These are phyloP conservation scores for Hyperopisus bebe DNA, from an alignment of 2,113 vertebrate genomes.

Conservation along the genomic window DNA sequence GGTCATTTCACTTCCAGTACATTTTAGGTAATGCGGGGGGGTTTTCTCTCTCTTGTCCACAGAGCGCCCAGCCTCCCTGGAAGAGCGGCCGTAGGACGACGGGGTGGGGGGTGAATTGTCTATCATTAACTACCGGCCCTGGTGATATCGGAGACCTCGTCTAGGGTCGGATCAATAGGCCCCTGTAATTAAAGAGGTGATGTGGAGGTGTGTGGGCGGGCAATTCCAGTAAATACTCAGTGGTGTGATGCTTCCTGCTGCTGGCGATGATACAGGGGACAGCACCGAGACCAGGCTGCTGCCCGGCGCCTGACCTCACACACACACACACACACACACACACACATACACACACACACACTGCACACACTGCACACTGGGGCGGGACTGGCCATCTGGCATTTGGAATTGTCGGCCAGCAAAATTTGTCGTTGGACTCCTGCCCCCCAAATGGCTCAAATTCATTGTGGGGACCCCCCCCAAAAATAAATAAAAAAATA, in stretches of 20 bases:
- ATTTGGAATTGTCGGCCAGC: not conserved
- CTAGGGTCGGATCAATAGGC: constrained; percentile 63
- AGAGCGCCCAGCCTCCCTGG: not conserved
- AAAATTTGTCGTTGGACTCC: not conserved
- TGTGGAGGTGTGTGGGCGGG: constrained; percentile 35
- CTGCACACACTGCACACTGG: not conserved
- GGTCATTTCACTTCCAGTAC: not conserved
- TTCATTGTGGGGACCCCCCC: not conserved
- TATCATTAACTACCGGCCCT: constrained; percentile 61
- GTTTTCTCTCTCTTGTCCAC: not conserved
- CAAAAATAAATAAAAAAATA: too few species aligned
- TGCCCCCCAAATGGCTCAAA: not conserved
- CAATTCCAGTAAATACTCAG: constrained; percentile 66
- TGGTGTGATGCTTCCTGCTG: constrained; percentile 53
- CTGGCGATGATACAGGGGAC: constrained; percentile 53
- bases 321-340: not conserved
- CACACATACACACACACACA: constrained; percentile 6
- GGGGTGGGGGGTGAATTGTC: constrained; percentile 49
- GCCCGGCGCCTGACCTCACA: constrained; percentile 19
- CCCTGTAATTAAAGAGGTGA: constrained; percentile 72
- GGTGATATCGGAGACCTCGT: constrained; percentile 51
- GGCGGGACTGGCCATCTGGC: not conserved
- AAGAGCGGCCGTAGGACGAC: not conserved
- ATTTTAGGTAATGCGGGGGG: not conserved
- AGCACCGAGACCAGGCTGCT: constrained; percentile 36